Conservation (phyloP, 2,113 vertebrate species). For the Oriolus oriolus region DNA sequence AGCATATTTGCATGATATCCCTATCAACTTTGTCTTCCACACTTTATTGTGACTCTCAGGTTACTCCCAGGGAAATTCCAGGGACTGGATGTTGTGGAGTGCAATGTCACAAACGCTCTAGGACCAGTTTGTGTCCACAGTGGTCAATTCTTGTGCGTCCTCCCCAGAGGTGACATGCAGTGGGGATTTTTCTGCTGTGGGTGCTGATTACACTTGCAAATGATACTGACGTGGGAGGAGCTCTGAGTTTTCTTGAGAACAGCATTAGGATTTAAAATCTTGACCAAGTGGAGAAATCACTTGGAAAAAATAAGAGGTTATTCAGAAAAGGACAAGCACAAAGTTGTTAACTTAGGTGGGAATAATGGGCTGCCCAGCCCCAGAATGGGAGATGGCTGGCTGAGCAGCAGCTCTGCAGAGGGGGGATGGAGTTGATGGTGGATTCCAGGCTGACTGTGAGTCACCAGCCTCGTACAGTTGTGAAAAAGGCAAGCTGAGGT, state of each 20-base stretch:
- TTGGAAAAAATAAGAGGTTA: background rate
- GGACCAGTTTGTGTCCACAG: background rate
- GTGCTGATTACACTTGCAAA: background rate
- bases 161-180: background rate
- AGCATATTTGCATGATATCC: background rate
- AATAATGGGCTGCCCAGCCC: background rate
- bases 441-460: background rate
- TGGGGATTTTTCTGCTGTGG: background rate
- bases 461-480: background rate
- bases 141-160: background rate
- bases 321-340: background rate
- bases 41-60: background rate
- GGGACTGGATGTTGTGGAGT: background rate
- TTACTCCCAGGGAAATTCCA: background rate
- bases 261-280: background rate
- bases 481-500: background rate
- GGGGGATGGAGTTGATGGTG: background rate
- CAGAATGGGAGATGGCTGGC: background rate
- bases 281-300: background rate
- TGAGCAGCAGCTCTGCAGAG: background rate
- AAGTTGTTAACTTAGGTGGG: background rate
- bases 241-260: background rate
- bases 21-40: background rate
- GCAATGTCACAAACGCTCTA: rapidly evolving
- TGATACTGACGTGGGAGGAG: background rate